These are phyloP conservation scores for Batillaria attramentaria DNA, from an alignment of 1,140 invertebrate species.

Conservation along the genomic window DNA sequence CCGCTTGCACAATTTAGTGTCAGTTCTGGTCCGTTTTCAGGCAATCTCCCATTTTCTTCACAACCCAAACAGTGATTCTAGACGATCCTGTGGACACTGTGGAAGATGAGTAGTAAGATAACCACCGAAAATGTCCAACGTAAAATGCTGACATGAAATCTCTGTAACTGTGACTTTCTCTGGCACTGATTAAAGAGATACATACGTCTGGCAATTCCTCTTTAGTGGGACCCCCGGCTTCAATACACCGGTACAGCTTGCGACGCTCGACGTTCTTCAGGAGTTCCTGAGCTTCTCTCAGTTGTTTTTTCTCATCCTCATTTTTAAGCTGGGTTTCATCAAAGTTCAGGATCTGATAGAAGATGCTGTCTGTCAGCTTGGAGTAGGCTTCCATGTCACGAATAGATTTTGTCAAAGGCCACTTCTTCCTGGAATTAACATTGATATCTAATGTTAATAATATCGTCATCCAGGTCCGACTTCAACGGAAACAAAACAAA, in stretches of 20 bases:
- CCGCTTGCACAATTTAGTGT: too few species aligned
- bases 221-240: constrained; percentile 23
- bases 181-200: too few species aligned
- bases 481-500: too few species aligned
- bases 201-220: too few species aligned
- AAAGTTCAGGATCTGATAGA: constrained; percentile 43
- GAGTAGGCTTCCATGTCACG: constrained; percentile 60
- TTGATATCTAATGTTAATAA: too few species aligned
- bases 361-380: constrained; percentile 52
- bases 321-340: too few species aligned
- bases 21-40: too few species aligned
- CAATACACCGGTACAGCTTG: constrained; percentile 42
- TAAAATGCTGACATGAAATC: not conserved
- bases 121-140: not conserved
- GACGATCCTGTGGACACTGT: not conserved
- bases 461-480: too few species aligned
- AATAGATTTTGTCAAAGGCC: constrained; percentile 55
- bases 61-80: not conserved
- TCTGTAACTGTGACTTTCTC: not conserved
- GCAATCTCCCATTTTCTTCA: not conserved
- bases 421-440: too few species aligned
- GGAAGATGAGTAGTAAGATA: not conserved
- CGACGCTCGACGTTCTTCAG: constrained; percentile 32
- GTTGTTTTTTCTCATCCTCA: not conserved
- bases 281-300: constrained; percentile 31